These are phyloP conservation scores for Synergus gifuensis DNA, from an alignment of 2,888 invertebrate species.

Conservation along the genomic window DNA sequence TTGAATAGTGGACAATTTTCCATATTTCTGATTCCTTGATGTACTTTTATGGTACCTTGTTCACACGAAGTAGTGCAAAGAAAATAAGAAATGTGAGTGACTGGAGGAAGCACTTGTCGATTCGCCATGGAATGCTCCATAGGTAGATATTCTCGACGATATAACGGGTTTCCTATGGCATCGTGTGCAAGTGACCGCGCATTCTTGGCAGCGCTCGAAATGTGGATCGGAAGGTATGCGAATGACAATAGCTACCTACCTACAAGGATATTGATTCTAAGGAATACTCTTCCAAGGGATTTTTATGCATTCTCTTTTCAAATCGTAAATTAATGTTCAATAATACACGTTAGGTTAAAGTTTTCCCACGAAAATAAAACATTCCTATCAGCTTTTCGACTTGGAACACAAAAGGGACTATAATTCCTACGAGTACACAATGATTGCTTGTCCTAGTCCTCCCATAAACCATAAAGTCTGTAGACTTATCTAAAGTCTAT, in stretches of 20 bases:
- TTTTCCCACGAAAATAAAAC: slow-evolving; percentile 1
- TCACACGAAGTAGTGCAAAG: neutral
- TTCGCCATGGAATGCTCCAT: slow-evolving; percentile 19
- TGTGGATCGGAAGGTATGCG: slow-evolving; percentile 16
- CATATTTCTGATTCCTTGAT: neutral
- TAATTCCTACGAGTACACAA: neutral
- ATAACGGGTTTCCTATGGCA: slow-evolving; percentile 16
- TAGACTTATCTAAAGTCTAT: neutral
- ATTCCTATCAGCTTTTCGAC: neutral
- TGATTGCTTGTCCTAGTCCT: neutral
- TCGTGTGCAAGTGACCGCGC: slow-evolving; percentile 28
- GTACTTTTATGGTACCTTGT: neutral
- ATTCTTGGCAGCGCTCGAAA: slow-evolving; percentile 13
- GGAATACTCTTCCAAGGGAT: neutral
- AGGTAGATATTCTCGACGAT: slow-evolving; percentile 21
- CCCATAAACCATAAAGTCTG: neutral
- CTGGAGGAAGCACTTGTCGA: neutral
- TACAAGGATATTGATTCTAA: neutral
- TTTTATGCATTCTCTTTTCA: neutral
- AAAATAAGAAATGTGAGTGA: neutral
- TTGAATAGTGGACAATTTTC: neutral
- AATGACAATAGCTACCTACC: slow-evolving; percentile 2
- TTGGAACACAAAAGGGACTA: neutral
- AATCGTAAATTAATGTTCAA: neutral
- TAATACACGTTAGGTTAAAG: neutral